A percentile compares a stretch with the other conserved stretches of the same genome.
Evolutionary conservation across 2,113 vertebrate species (phyloP).

Genomic region (Cettia cetti): DNA sequence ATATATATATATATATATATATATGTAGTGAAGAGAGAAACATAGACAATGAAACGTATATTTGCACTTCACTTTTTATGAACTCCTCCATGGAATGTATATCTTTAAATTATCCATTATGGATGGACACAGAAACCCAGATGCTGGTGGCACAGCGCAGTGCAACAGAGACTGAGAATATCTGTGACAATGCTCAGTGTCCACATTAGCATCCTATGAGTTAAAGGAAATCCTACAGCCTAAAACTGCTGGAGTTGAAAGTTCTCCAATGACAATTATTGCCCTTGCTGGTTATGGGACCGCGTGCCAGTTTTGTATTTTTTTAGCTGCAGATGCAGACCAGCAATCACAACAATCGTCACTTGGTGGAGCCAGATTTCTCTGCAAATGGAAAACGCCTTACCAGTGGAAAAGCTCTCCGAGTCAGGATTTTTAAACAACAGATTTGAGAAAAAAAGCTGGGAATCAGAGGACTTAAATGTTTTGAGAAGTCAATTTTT

Average conservation of each 20-base stretch:
- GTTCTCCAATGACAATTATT: not conserved
- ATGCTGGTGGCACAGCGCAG: not conserved
- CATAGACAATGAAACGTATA: not conserved
- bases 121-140: not conserved
- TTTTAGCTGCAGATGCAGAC: not conserved
- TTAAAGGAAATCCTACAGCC: not conserved
- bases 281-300: not conserved
- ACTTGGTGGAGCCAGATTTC: constrained; percentile 74
- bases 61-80: not conserved
- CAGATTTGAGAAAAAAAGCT: not conserved
- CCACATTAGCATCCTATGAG: not conserved
- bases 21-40: not conserved
- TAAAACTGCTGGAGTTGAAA: not conserved
- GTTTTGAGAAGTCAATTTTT: not conserved
- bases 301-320: not conserved
- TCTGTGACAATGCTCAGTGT: not conserved
- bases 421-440: not conserved
- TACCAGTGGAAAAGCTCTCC: not conserved
- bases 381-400: not conserved
- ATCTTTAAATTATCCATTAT: not conserved
- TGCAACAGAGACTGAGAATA: not conserved
- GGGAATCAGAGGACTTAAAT: not conserved
- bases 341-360: constrained; percentile 29
- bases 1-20: not conserved
- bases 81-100: not conserved